Evolutionary conservation across 2,113 vertebrate genomes (phyloP).

Genomic region (Morphnarchus princeps): DNA sequence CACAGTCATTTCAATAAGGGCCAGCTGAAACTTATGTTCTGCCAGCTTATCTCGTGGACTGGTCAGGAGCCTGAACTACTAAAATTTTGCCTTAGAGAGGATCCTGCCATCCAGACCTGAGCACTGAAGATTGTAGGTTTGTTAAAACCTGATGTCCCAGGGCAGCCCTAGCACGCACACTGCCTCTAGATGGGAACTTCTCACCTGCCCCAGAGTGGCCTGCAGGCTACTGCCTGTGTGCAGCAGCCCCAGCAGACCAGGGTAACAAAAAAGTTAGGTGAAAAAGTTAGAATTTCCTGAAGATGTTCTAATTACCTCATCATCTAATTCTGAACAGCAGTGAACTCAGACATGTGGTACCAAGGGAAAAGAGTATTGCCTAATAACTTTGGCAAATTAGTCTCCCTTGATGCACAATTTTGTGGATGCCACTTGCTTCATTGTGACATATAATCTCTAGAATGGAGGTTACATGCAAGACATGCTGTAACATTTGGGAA

Average conservation of each 20-base stretch:
- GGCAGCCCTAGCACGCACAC: neutral
- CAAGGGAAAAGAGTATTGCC: neutral
- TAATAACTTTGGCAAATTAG: neutral
- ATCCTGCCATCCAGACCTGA: neutral
- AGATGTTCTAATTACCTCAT: neutral
- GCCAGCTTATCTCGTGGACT: neutral
- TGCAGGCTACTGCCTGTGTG: neutral
- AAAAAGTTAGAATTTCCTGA: neutral
- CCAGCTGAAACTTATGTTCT: neutral
- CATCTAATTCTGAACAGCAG: neutral
- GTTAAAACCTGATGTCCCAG: neutral
- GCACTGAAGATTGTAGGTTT: neutral
- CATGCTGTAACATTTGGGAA: neutral
- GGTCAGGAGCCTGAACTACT: neutral
- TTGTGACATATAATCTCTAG: neutral
- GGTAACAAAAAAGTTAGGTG: neutral
- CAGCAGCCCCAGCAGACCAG: neutral
- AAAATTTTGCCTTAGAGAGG: neutral
- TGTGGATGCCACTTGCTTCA: neutral
- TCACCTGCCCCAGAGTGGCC: neutral
- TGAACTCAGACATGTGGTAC: neutral
- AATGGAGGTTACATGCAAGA: neutral
- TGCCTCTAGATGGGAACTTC: neutral
- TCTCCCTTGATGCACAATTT: neutral
- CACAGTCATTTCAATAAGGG: neutral